Conservation (phyloP, 2,888 invertebrate genomes). For the Cistogaster globosa region DNA sequence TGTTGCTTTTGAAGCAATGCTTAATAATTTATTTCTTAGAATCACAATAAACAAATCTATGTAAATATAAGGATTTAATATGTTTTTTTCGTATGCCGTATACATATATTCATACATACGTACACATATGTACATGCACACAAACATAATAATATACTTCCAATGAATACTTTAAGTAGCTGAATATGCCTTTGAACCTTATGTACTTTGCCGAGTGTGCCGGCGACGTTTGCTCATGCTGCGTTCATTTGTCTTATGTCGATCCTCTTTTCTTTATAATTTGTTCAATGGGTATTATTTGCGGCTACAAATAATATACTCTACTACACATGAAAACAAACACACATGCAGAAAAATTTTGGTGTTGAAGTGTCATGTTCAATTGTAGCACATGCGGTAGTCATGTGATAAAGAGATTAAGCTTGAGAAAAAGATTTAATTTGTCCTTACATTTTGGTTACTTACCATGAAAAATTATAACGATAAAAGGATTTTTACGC, state of each 20-base stretch:
- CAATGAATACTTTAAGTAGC: constrained; percentile 25
- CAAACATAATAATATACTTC: too few species aligned
- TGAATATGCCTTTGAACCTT: constrained; percentile 21
- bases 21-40: constrained; percentile 41
- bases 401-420: constrained; percentile 64
- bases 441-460: not conserved
- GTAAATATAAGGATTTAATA: too few species aligned
- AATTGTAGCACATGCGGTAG: constrained; percentile 53
- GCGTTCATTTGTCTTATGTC: constrained; percentile 16
- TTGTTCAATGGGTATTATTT: constrained; percentile 33
- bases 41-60: constrained; percentile 15
- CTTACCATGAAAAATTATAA: constrained; percentile 45
- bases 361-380: constrained; percentile 8
- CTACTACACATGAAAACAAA: not conserved
- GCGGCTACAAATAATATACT: constrained; percentile 23
- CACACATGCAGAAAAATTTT: not conserved
- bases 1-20: constrained; percentile 3
- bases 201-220: too few species aligned
- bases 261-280: constrained; percentile 29
- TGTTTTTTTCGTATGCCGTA: too few species aligned
- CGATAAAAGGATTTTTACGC: constrained; percentile 53
- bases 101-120: too few species aligned
- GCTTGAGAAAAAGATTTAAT: constrained; percentile 31
- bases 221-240: constrained; percentile 39
- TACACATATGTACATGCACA: too few species aligned